These are phyloP conservation scores for Anaspis maculata DNA, from an alignment of 2,888 invertebrate species.

Conservation along the genomic window DNA sequence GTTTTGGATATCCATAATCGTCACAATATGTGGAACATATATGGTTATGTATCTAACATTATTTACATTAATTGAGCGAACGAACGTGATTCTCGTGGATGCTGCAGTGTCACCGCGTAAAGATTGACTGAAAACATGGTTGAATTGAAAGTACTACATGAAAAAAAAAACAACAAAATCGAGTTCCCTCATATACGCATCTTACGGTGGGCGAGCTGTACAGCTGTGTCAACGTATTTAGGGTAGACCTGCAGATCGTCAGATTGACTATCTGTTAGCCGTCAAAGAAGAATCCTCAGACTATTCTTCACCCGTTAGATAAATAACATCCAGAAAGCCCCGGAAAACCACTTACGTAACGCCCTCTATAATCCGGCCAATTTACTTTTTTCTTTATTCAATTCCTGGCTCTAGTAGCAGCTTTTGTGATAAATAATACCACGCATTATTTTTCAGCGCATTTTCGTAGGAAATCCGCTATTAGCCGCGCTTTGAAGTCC, in stretches of 20 bases:
- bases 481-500: too few relatives aligned
- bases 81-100: conserved; percentile 11
- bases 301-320: conserved; percentile 13
- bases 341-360: conserved; percentile 14
- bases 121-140: too few relatives aligned
- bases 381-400: too few relatives aligned
- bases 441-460: too few relatives aligned
- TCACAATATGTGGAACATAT: conserved; percentile 24
- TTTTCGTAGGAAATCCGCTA: too few relatives aligned
- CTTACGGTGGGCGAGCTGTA: conserved; percentile 1
- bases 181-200: background rate
- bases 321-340: conserved; percentile 13
- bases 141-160: too few relatives aligned
- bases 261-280: conserved; percentile 15
- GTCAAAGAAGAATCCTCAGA: conserved; percentile 10
- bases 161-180: too few relatives aligned
- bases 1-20: conserved; percentile 20
- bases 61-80: conserved; percentile 21
- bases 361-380: too few relatives aligned
- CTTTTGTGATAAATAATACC: too few relatives aligned
- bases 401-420: too few relatives aligned
- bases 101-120: too few relatives aligned
- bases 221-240: conserved; percentile 12
- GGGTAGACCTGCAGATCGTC: conserved; percentile 11
- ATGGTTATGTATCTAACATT: conserved; percentile 23